These are phyloP conservation scores for Xylophagus ater DNA, from an alignment of 2,888 invertebrate species.

Conservation along the genomic window DNA sequence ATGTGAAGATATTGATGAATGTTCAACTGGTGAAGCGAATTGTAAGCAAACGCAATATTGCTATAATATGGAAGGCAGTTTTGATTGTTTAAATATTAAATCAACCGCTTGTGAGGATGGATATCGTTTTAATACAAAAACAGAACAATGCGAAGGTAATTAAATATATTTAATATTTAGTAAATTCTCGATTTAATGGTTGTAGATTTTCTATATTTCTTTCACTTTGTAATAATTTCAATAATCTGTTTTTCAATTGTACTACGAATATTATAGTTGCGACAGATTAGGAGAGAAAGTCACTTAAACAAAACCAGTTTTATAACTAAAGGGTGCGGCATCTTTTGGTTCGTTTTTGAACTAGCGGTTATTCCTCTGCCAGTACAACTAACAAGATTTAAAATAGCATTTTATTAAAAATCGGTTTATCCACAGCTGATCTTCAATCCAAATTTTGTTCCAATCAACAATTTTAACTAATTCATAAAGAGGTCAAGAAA, in stretches of 20 bases:
- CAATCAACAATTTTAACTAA: no score
- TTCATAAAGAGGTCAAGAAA: no score
- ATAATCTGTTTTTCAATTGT: neutral
- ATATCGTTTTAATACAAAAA: slow-evolving; percentile 42
- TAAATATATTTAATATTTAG: neutral
- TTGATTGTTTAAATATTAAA: slow-evolving; percentile 41
- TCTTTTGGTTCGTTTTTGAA: no score
- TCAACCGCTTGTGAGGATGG: slow-evolving; percentile 37
- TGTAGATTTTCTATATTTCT: neutral
- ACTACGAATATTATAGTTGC: no score
- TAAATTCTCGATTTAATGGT: neutral
- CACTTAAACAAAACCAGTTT: no score
- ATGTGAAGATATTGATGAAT: slow-evolving; percentile 59
- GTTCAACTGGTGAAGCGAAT: slow-evolving; percentile 53
- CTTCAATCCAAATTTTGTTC: no score
- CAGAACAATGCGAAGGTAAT: slow-evolving; percentile 50
- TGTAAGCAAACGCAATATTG: slow-evolving; percentile 55
- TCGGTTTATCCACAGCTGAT: no score
- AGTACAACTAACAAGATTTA: no score
- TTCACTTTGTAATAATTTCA: neutral
- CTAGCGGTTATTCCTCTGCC: no score
- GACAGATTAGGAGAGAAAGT: no score
- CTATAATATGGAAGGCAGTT: slow-evolving; percentile 57
- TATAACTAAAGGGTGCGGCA: no score
- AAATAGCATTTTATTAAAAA: no score